Conservation (phyloP, 2,113 vertebrate genomes). For the Gobiocypris rarus region DNA sequence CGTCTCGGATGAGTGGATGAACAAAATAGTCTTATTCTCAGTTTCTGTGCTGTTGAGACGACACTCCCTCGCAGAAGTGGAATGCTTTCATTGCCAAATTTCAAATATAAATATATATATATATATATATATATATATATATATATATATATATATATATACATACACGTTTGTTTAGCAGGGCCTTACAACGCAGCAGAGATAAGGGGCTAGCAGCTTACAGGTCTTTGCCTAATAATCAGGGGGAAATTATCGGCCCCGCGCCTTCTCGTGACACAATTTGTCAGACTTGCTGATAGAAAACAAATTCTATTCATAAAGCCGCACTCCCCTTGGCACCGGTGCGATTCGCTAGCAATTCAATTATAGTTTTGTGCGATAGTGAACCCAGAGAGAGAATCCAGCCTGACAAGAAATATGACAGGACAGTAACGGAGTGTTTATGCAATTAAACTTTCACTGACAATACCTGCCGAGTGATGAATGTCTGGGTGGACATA, state of each 20-base stretch:
- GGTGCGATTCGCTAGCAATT: conserved; percentile 94
- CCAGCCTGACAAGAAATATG: conserved; percentile 95
- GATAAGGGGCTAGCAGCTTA: conserved; percentile 85
- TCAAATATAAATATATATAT: conserved; percentile 33
- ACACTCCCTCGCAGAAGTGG: conserved; percentile 14
- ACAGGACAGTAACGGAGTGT: conserved; percentile 98
- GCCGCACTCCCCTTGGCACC: conserved; percentile 79
- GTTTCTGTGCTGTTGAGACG: conserved; percentile 40
- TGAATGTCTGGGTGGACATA: conserved; percentile 88
- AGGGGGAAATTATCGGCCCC: conserved; percentile 84
- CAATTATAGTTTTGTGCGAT: conserved; percentile 97
- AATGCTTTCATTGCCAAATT: conserved; percentile 63
- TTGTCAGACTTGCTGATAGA: conserved; percentile 96
- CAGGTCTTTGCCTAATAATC: conserved; percentile 89
- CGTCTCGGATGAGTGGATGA: conserved; percentile 50
- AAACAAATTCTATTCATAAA: conserved; percentile 97
- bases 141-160: conserved; percentile 35
- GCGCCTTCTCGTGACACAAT: conserved; percentile 88
- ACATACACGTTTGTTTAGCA: conserved; percentile 62
- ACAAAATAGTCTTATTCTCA: conserved; percentile 48
- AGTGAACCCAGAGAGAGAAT: conserved; percentile 92
- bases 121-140: conserved; percentile 40
- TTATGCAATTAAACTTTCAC: conserved; percentile 99
- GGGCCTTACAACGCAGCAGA: conserved; percentile 76
- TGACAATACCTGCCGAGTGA: conserved; percentile 93